phyloP scores from a whole-genome alignment of 2,797 vertebrate genomes.

The Clangula hyemalis region DNA sequence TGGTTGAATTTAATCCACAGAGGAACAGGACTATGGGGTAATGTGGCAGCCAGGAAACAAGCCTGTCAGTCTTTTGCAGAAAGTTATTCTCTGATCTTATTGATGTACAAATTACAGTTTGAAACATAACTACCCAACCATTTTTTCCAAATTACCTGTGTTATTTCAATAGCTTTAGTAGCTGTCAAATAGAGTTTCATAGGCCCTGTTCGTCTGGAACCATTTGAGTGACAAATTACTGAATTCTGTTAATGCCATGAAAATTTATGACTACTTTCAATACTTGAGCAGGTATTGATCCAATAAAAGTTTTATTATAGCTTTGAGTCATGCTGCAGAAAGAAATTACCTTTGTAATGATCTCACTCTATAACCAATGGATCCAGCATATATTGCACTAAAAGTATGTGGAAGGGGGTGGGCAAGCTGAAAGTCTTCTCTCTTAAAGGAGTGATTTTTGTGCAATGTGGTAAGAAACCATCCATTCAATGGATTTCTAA shows the following conservation, averaged over 20 bases:
- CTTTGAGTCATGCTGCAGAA: slow-evolving; percentile 26
- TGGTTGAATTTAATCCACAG: not conserved
- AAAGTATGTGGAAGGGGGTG: not conserved
- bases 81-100: slow-evolving; percentile 8
- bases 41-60: not conserved
- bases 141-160: slow-evolving; percentile 9
- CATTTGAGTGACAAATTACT: slow-evolving; percentile 41
- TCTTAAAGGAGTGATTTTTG: not conserved
- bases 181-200: not conserved
- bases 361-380: not conserved
- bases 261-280: slow-evolving; percentile 57
- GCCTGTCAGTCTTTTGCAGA: not conserved
- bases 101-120: not conserved
- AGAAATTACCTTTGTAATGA: slow-evolving; percentile 54
- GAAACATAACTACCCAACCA: not conserved
- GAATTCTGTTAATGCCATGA: slow-evolving; percentile 38
- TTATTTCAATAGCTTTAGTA: slow-evolving; percentile 15
- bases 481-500: not conserved
- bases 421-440: not conserved
- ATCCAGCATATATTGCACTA: not conserved
- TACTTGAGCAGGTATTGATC: slow-evolving; percentile 26
- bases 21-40: not conserved
- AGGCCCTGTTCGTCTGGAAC: not conserved
- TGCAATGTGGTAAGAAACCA: not conserved
- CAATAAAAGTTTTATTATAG: slow-evolving; percentile 62